Evolutionary conservation across 1,140 invertebrate genomes (phyloP).

Genomic region (Laupala kohalensis): DNA sequence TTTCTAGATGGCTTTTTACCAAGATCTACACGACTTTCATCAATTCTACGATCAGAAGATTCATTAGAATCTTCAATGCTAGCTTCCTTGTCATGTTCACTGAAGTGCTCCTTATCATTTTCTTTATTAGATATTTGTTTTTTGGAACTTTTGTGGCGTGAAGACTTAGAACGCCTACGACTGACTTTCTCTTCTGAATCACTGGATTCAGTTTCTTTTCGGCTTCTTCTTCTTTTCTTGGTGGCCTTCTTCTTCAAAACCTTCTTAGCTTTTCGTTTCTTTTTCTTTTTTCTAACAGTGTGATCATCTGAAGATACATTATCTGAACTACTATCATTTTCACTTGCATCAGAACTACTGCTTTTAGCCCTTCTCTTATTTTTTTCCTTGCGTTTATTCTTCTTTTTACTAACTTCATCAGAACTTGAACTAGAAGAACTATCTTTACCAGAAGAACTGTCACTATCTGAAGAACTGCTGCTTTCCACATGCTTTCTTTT

Average conservation of each 20-base stretch:
- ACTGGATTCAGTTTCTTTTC: not conserved
- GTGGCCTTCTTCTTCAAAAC: not conserved
- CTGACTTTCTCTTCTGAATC: not conserved
- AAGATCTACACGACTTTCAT: not conserved
- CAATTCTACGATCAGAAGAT: not conserved
- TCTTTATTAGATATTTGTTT: not conserved
- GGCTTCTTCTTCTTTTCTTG: conserved; percentile 3
- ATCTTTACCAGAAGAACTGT: conserved; percentile 2
- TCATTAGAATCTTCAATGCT: not conserved
- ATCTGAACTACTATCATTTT: not conserved
- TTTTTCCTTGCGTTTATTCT: not conserved
- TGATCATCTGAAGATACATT: not conserved
- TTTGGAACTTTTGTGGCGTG: not conserved
- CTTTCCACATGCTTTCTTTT: not conserved
- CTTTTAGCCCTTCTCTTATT: not conserved
- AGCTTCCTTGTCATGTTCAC: not conserved
- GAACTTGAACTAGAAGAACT: conserved; percentile 1
- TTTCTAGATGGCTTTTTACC: not conserved
- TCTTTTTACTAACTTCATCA: not conserved
- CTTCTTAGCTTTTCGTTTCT: conserved; percentile 3
- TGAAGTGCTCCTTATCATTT: not conserved
- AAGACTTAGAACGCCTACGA: not conserved
- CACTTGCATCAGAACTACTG: conserved; percentile 1
- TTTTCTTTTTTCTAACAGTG: conserved; percentile 1
- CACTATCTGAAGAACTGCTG: not conserved